Conservation (phyloP, 2,113 vertebrate species). For the Phylloscopus trochilus region DNA sequence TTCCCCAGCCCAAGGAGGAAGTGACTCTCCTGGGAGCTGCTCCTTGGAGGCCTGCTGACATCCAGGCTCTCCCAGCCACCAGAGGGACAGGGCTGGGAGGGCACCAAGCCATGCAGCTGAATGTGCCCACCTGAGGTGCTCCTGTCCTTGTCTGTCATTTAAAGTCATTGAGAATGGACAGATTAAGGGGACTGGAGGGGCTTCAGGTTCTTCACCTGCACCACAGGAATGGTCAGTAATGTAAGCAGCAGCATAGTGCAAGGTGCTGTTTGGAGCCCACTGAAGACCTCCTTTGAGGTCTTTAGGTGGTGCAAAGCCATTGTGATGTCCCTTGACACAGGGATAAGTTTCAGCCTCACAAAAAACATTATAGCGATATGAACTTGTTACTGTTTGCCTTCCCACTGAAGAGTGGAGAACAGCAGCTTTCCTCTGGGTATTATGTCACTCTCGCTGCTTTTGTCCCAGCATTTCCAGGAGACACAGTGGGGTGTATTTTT, state of each 20-base stretch:
- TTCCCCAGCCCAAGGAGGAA: not conserved
- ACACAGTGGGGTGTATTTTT: not conserved
- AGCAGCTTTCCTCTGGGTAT: not conserved
- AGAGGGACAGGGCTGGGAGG: not conserved
- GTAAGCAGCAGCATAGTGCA: not conserved
- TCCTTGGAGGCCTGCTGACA: not conserved
- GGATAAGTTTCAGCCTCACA: not conserved
- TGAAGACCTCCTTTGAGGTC: not conserved
- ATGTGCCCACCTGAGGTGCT: not conserved
- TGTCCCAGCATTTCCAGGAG: not conserved
- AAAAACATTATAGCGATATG: not conserved
- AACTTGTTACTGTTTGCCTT: not conserved
- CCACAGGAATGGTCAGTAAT: fast-evolving
- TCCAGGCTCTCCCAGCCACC: not conserved
- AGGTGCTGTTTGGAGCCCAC: not conserved
- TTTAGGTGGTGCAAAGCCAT: not conserved
- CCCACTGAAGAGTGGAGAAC: not conserved
- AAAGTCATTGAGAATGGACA: not conserved
- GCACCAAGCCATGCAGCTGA: fast-evolving
- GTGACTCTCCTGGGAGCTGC: not conserved
- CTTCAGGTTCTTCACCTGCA: not conserved
- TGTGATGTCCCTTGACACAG: not conserved
- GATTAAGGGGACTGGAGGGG: not conserved
- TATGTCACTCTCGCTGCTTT: not conserved
- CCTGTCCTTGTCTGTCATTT: not conserved